These are phyloP conservation scores for Phrynosoma platyrhinos DNA, from an alignment of 2,113 vertebrate species.

Conservation along the genomic window DNA sequence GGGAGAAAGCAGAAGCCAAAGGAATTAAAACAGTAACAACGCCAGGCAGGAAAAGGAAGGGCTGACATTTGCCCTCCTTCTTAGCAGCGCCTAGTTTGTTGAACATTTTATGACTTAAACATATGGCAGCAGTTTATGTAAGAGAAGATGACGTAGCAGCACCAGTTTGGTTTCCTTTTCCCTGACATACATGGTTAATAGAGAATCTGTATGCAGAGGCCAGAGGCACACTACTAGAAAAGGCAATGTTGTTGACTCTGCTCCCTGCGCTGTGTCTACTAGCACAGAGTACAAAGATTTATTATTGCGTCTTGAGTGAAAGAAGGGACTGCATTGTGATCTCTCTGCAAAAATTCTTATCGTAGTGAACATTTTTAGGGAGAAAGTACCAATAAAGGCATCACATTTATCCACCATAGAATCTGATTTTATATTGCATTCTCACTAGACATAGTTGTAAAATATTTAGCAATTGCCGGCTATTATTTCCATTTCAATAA, in stretches of 20 bases:
- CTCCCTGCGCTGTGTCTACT: constrained; percentile 58
- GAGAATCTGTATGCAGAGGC: constrained; percentile 33
- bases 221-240: constrained; percentile 78
- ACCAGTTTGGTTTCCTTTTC: constrained; percentile 59
- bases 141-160: constrained; percentile 50
- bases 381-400: constrained; percentile 75
- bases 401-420: constrained; percentile 56
- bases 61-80: background rate
- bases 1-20: background rate
- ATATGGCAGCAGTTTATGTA: background rate
- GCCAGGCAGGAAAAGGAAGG: background rate
- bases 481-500: constrained; percentile 15
- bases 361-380: constrained; percentile 70
- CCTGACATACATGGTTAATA: background rate
- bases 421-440: constrained; percentile 42
- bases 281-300: constrained; percentile 66
- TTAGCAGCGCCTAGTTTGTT: background rate
- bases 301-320: constrained; percentile 75
- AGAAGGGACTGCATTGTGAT: constrained; percentile 63
- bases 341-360: constrained; percentile 65
- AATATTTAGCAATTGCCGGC: constrained; percentile 68
- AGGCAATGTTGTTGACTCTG: constrained; percentile 77
- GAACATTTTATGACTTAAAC: constrained; percentile 30
- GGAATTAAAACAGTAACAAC: background rate
- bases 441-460: constrained; percentile 26